Conservation (phyloP, 2,113 vertebrate species). For the Stigmatopora nigra region DNA sequence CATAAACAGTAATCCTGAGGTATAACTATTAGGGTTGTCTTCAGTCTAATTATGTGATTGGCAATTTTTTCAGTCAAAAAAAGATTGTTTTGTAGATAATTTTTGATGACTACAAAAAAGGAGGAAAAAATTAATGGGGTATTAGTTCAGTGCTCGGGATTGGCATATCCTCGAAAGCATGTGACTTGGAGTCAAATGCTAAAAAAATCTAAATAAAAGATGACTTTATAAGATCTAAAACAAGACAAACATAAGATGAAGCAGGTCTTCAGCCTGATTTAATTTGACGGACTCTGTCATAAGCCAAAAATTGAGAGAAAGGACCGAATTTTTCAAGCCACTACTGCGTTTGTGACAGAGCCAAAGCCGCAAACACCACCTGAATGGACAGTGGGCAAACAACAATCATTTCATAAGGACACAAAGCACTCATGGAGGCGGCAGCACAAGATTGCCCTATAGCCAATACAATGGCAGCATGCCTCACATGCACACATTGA, state of each 20-base stretch:
- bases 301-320: background rate
- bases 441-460: constrained; percentile 1
- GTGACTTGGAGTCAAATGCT: too few relatives aligned
- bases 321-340: background rate
- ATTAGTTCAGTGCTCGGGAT: too few relatives aligned
- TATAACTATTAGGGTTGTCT: too few relatives aligned
- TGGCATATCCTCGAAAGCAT: too few relatives aligned
- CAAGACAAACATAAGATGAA: background rate
- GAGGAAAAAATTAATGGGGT: too few relatives aligned
- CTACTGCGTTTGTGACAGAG: background rate
- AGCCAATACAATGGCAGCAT: background rate
- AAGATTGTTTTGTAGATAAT: too few relatives aligned
- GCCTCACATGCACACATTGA: background rate
- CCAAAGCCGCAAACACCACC: background rate
- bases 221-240: background rate
- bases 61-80: too few relatives aligned
- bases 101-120: too few relatives aligned
- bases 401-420: background rate
- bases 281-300: background rate
- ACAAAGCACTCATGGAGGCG: constrained; percentile 7
- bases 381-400: background rate
- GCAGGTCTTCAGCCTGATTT: background rate
- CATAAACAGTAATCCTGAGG: too few relatives aligned
- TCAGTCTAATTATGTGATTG: too few relatives aligned
- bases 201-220: too few relatives aligned